Percentiles rank a stretch among this genome's conserved stretches.
These are phyloP conservation scores for Eunapius fragilis DNA, from an alignment of 37 sponge, comb jelly and placozoan genomes.

Conservation along the genomic window DNA sequence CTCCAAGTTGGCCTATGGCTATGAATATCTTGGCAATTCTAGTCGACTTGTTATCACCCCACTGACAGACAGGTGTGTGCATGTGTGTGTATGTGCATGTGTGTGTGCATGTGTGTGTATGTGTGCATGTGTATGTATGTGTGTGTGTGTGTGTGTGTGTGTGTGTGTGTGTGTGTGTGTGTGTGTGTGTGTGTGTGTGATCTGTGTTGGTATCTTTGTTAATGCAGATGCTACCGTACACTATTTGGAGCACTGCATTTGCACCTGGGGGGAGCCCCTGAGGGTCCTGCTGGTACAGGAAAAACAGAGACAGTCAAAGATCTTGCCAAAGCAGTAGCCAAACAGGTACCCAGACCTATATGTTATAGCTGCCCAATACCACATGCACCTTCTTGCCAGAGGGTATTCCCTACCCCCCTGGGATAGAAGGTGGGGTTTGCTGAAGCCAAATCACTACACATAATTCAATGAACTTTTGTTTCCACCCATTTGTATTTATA, in stretches of 20 bases:
- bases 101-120: neutral
- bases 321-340: conserved; percentile 99
- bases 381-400: too few relatives aligned
- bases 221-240: conserved; percentile 88
- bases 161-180: neutral
- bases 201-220: neutral
- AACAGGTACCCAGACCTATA: conserved; percentile 57
- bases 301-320: conserved; percentile 99
- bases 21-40: conserved; percentile 99
- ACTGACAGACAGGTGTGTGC: conserved; percentile 78
- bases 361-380: neutral
- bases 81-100: neutral
- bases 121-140: conserved; percentile 1
- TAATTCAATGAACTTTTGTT: too few relatives aligned
- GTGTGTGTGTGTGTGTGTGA: neutral
- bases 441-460: too few relatives aligned
- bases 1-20: conserved; percentile 95
- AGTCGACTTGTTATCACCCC: conserved; percentile 97
- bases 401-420: too few relatives aligned
- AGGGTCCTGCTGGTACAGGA: conserved; percentile 99
- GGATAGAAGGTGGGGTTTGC: too few relatives aligned
- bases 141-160: neutral
- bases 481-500: too few relatives aligned
- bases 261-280: conserved; percentile 98
- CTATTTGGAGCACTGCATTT: conserved; percentile 99